Evolutionary conservation across 2,888 invertebrate species (phyloP).

Genomic region (Blera fallax): DNA sequence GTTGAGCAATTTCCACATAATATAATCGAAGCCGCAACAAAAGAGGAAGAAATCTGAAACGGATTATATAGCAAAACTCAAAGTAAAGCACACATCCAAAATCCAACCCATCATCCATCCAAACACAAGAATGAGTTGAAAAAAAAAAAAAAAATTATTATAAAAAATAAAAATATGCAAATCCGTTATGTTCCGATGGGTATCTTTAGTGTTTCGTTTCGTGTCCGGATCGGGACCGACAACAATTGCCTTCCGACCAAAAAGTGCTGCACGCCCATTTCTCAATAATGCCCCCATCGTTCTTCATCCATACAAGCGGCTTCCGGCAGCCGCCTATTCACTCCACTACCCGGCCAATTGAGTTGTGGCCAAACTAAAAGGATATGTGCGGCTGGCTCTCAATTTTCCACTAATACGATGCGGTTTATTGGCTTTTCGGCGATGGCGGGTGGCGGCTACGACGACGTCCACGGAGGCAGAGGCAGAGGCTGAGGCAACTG

Average conservation of each 20-base stretch:
- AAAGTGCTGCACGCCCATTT: constrained; percentile 31
- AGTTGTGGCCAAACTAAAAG: constrained; percentile 72
- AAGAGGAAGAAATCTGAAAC: constrained; percentile 7
- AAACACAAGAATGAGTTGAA: constrained; percentile 6
- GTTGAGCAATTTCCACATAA: constrained; percentile 51
- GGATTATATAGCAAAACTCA: constrained; percentile 28
- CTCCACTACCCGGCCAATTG: constrained; percentile 54
- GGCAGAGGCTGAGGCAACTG: constrained; percentile 17
- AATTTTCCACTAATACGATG: constrained; percentile 73
- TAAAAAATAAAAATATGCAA: constrained; percentile 52
- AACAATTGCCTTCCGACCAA: constrained; percentile 57
- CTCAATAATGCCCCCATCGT: constrained; percentile 44
- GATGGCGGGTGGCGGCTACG: not conserved
- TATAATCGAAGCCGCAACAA: constrained; percentile 42
- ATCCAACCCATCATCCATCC: not conserved
- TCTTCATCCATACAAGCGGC: constrained; percentile 7
- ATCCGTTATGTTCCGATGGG: constrained; percentile 60
- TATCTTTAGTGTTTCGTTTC: constrained; percentile 64
- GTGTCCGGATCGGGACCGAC: constrained; percentile 23
- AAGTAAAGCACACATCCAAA: not conserved
- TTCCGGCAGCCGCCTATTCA: constrained; percentile 57
- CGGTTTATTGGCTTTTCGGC: constrained; percentile 74
- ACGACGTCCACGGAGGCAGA: not conserved
- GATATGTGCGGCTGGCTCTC: constrained; percentile 69
- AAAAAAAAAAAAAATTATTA: not conserved